Evolutionary conservation across 2,797 vertebrate species (phyloP).

Genomic region (Channa striata): DNA sequence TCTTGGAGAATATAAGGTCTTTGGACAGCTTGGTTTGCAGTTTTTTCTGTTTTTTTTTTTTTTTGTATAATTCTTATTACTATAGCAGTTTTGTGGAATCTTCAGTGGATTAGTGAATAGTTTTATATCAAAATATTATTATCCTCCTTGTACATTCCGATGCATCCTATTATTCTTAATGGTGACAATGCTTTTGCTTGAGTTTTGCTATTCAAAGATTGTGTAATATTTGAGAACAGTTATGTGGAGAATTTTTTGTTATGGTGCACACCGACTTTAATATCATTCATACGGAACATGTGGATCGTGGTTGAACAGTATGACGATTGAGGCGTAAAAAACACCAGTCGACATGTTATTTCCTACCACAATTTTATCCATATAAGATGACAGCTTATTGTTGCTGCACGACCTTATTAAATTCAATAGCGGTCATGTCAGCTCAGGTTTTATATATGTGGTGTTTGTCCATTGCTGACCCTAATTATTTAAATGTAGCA

Average conservation of each 20-base stretch:
- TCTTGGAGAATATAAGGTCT: too few species aligned
- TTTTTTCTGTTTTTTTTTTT: too few species aligned
- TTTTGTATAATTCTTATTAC: too few species aligned
- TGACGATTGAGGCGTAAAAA: constrained; percentile 40
- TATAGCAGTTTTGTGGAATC: too few species aligned
- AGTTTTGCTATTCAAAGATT: background rate
- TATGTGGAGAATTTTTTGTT: constrained; percentile 5
- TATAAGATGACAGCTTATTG: constrained; percentile 59
- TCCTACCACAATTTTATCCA: constrained; percentile 45
- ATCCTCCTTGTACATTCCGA: background rate
- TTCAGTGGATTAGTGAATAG: too few species aligned
- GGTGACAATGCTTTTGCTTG: background rate
- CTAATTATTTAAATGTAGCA: constrained; percentile 83
- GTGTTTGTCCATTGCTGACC: constrained; percentile 77
- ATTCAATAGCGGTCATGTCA: constrained; percentile 63
- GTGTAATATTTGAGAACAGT: constrained; percentile 12
- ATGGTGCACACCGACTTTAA: background rate
- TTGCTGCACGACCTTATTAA: constrained; percentile 55
- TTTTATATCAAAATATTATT: too few species aligned
- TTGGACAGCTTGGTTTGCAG: too few species aligned
- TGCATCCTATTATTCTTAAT: background rate
- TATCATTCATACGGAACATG: constrained; percentile 23
- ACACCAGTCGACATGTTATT: constrained; percentile 45
- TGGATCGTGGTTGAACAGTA: constrained; percentile 30
- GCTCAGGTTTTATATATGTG: constrained; percentile 61